These are phyloP conservation scores for Periophthalmodon schlosseri DNA, from an alignment of 2,113 vertebrate species.

Conservation along the genomic window DNA sequence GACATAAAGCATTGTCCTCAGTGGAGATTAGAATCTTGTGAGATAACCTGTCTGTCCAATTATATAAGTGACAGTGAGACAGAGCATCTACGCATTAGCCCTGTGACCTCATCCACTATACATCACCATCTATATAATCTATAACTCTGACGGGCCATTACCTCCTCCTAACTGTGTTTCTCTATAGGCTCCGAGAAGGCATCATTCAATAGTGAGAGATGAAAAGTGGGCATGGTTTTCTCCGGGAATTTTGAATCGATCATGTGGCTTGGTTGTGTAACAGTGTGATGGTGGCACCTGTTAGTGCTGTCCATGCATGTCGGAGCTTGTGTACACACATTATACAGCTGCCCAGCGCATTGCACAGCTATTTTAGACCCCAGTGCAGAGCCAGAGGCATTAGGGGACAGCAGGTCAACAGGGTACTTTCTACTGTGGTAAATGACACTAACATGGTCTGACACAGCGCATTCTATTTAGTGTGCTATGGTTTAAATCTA, in stretches of 20 bases:
- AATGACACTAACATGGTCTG: constrained; percentile 9
- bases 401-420: constrained; percentile 21
- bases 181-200: constrained; percentile 25
- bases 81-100: constrained; percentile 49
- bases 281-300: constrained; percentile 41
- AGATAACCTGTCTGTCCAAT: constrained; percentile 59
- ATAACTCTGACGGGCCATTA: constrained; percentile 42
- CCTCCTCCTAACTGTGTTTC: constrained; percentile 42
- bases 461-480: constrained; percentile 10
- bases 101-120: constrained; percentile 67
- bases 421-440: constrained; percentile 18
- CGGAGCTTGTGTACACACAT: constrained; percentile 28
- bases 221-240: constrained; percentile 40
- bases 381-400: constrained; percentile 23
- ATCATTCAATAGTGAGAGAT: constrained; percentile 49
- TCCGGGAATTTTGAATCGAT: constrained; percentile 49
- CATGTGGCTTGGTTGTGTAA: constrained; percentile 30
- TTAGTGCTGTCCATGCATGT: constrained; percentile 48
- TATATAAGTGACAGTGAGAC: constrained; percentile 65
- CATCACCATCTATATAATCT: constrained; percentile 54
- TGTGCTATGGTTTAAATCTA: background rate
- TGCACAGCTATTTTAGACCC: constrained; percentile 58
- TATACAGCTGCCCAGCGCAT: constrained; percentile 44
- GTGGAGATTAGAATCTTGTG: constrained; percentile 67
- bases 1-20: constrained; percentile 44